phyloP scores from a whole-genome alignment of 2,888 invertebrate species.

The Diplolepis rosae region DNA sequence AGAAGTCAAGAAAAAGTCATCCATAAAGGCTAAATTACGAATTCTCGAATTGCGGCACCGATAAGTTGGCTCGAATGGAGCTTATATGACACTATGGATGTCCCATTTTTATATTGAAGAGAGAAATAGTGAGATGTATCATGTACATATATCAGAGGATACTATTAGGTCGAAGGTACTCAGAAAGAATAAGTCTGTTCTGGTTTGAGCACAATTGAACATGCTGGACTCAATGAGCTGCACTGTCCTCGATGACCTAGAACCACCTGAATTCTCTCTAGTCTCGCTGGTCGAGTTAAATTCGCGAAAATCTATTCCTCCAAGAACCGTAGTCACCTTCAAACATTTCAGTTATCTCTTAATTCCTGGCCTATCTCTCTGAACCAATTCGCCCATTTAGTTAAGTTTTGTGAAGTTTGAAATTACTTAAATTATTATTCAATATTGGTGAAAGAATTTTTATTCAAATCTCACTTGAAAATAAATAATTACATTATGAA shows the following conservation, averaged over 20 bases:
- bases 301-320: background rate
- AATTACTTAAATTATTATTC: too few relatives aligned
- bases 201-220: conserved; percentile 40
- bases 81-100: conserved; percentile 2
- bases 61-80: background rate
- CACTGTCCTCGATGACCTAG: conserved; percentile 42
- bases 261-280: conserved; percentile 50
- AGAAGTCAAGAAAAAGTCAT: background rate
- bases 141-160: background rate
- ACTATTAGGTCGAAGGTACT: background rate
- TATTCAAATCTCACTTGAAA: too few relatives aligned
- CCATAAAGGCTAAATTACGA: background rate
- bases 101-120: background rate
- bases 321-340: background rate
- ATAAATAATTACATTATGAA: too few relatives aligned
- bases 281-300: conserved; percentile 2
- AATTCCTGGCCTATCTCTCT: background rate
- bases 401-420: too few relatives aligned
- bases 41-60: background rate
- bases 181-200: conserved; percentile 33
- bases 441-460: too few relatives aligned
- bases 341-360: background rate
- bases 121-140: background rate
- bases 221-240: conserved; percentile 23
- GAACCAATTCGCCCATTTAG: background rate